Base-by-base conservation (phyloP, 2,113 vertebrate genomes). In the Aphyosemion australe region DNA sequence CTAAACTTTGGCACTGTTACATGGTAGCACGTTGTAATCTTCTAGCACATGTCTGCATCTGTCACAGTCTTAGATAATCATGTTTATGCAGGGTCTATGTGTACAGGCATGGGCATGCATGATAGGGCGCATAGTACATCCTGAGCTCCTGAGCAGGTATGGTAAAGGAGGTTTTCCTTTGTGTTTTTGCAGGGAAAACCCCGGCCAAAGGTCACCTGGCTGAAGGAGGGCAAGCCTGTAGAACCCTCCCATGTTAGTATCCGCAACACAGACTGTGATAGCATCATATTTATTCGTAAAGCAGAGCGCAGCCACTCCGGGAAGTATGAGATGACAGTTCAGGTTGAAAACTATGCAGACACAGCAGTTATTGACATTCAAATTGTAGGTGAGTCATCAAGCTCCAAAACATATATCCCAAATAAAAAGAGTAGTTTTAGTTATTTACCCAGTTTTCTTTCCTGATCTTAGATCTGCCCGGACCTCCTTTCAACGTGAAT, bases 221-320 rank as follows among this genome's bases (percentile, higher is more conserved):
- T 93, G 86, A 99, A 98, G 55, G 96, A 98, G 0, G 95, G 94
- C 1, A n/a, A 84, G 1, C 79, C 92, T 0, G 93, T 98, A 0
- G 95, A 99, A 61, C 94, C 93, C 54, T 90, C 92, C n/a, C 91
- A 96, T 26, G 94, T 99, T 79, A 99, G 91, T 84, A 96, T 99
- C 65, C 96, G 97, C 45, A 99, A 97, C 91, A 96, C 94, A 0
- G 97, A 99, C 55, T 94, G 93, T 0, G 97, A 99, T 65, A 97
- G 95, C 16, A 99, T 99, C 86, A 93, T 99, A 76, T 99, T 99
- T 85, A 99, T 99, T 69, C 93, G 97, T 41, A 98, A 98, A 87
- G 95, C 96, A 4, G 96, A 98, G 18, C 93, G 95, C 42, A 94
- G 87, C 13, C 96, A 99, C 86, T 99, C 97, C 9, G 97, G 97